Conservation (phyloP, 1,140 invertebrate species). For the Sycophaga agraensis region DNA sequence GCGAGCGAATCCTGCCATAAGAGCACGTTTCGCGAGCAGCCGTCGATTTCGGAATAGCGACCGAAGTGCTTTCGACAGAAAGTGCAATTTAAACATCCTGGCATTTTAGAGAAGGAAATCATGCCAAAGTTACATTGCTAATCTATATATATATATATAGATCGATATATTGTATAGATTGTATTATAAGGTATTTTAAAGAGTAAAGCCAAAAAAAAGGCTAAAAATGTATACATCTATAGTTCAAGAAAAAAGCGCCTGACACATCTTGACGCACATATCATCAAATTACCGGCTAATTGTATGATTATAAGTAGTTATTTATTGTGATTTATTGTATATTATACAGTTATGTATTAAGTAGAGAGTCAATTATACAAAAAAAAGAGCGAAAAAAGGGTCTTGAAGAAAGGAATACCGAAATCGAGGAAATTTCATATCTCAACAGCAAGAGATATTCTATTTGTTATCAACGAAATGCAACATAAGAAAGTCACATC, state of each 20-base stretch:
- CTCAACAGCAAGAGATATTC: too few relatives aligned
- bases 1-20: not conserved
- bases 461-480: too few relatives aligned
- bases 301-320: conserved; percentile 7
- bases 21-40: not conserved
- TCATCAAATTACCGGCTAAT: conserved; percentile 21
- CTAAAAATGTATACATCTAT: conserved; percentile 3
- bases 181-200: conserved; percentile 9
- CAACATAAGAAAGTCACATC: too few relatives aligned
- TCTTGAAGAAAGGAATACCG: too few relatives aligned
- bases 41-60: conserved; percentile 2
- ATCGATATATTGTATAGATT: conserved; percentile 1
- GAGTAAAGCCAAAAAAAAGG: not conserved
- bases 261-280: conserved; percentile 24
- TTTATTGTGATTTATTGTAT: conserved; percentile 16
- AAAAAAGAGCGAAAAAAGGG: too few relatives aligned
- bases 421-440: too few relatives aligned
- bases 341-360: conserved; percentile 7
- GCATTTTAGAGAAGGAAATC: not conserved
- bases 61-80: not conserved
- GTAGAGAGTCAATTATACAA: conserved; percentile 19
- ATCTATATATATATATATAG: not conserved
- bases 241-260: conserved; percentile 5
- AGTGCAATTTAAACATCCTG: too few relatives aligned
- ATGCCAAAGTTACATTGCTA: conserved; percentile 7